Conservation (phyloP, 2,797 vertebrate species). For the Amazona ochrocephala region DNA sequence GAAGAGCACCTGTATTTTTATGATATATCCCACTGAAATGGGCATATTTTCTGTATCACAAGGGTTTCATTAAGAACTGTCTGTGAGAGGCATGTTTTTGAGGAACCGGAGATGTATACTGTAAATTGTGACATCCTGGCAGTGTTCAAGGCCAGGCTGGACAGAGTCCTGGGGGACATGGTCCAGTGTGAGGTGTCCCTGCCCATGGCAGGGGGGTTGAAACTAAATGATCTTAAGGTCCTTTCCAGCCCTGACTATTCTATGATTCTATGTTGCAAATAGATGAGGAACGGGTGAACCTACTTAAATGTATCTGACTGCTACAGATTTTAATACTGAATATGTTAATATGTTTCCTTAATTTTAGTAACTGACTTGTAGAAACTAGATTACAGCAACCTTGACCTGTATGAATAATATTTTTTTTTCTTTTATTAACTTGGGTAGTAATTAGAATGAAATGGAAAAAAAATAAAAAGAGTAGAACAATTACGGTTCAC, state of each 20-base stretch:
- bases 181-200: neutral
- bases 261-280: neutral
- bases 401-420: slow-evolving; percentile 11
- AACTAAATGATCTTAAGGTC: neutral
- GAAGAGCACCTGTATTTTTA: neutral
- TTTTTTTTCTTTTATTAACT: neutral
- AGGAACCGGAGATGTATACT: neutral
- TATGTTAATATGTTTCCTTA: neutral
- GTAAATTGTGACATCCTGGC: neutral
- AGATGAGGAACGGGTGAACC: neutral
- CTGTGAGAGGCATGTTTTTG: neutral
- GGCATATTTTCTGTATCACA: neutral
- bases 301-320: neutral
- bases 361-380: neutral
- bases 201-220: neutral
- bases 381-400: neutral
- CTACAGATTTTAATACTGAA: neutral
- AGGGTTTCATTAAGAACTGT: neutral
- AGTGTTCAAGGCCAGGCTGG: neutral
- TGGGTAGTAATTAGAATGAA: neutral
- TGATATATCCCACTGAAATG: neutral
- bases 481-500: neutral
- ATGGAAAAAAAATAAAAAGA: neutral
- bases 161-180: neutral
- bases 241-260: neutral